Conservation (phyloP, 2,113 vertebrate species). For the Alosa alosa region DNA sequence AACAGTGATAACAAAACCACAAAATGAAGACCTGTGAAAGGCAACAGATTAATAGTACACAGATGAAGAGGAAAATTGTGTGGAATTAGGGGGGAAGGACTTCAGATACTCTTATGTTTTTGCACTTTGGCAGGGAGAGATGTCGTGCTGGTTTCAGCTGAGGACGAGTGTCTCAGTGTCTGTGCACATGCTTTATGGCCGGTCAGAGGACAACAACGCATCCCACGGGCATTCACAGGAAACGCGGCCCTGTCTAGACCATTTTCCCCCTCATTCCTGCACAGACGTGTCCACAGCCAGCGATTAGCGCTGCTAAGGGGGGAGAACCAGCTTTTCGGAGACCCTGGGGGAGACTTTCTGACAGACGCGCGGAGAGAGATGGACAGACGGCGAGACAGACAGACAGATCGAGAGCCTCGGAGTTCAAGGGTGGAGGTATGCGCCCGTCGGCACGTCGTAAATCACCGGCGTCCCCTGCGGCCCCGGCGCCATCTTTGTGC, state of each 20-base stretch:
- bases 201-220: not conserved
- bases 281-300: not conserved
- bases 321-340: not conserved
- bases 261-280: not conserved
- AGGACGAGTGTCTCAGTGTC: not conserved
- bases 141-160: not conserved
- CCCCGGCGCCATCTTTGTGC: not conserved
- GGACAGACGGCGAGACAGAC: not conserved
- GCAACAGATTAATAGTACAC: not conserved
- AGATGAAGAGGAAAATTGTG: not conserved
- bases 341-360: not conserved
- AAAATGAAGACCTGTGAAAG: not conserved
- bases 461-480: not conserved
- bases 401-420: not conserved
- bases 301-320: no score
- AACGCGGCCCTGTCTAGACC: not conserved
- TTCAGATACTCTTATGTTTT: not conserved
- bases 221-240: not conserved
- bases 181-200: not conserved
- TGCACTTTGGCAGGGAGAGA: not conserved
- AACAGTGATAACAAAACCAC: not conserved
- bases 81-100: no score
- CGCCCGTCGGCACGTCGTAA: not conserved
- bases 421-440: constrained; percentile 15
- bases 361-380: not conserved